These are phyloP conservation scores for Drosophila hamatofila DNA, from an alignment of 2,888 invertebrate species.

Conservation along the genomic window DNA sequence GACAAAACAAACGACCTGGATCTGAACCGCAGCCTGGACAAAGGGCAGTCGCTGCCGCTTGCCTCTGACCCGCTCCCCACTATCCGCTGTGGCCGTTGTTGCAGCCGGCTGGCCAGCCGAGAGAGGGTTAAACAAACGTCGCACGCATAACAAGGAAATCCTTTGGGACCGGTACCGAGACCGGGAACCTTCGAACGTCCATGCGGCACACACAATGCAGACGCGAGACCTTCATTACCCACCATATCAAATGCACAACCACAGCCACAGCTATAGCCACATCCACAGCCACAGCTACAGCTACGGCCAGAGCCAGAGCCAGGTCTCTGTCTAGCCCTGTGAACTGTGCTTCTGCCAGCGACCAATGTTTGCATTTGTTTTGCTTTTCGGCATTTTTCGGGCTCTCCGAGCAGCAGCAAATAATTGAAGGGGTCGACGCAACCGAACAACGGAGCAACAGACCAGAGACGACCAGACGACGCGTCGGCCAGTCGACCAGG, in stretches of 20 bases:
- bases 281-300: constrained; percentile 15
- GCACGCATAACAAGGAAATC: constrained; percentile 80
- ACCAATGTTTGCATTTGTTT: constrained; percentile 79
- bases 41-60: constrained; percentile 67
- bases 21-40: constrained; percentile 69
- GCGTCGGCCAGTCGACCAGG: constrained; percentile 46
- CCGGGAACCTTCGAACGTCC: constrained; percentile 51
- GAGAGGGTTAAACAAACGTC: constrained; percentile 78
- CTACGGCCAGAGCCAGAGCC: constrained; percentile 19
- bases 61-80: constrained; percentile 15
- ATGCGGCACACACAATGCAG: constrained; percentile 36
- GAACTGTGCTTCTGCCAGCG: constrained; percentile 34
- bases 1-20: constrained; percentile 75
- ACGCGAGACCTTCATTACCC: constrained; percentile 56
- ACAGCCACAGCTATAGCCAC: constrained; percentile 19
- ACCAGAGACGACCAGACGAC: constrained; percentile 14
- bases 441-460: constrained; percentile 17
- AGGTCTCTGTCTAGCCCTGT: constrained; percentile 38
- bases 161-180: constrained; percentile 72
- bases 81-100: constrained; percentile 20
- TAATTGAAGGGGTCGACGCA: constrained; percentile 75
- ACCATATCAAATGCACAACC: constrained; percentile 27
- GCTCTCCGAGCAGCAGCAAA: constrained; percentile 65
- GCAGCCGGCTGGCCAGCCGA: constrained; percentile 41
- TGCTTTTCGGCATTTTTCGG: constrained; percentile 73